Evolutionary conservation across 2,888 invertebrate species (phyloP), one percentile per base, ranked within the genome.

Genomic region (Chydorus sphaericus): DNA sequence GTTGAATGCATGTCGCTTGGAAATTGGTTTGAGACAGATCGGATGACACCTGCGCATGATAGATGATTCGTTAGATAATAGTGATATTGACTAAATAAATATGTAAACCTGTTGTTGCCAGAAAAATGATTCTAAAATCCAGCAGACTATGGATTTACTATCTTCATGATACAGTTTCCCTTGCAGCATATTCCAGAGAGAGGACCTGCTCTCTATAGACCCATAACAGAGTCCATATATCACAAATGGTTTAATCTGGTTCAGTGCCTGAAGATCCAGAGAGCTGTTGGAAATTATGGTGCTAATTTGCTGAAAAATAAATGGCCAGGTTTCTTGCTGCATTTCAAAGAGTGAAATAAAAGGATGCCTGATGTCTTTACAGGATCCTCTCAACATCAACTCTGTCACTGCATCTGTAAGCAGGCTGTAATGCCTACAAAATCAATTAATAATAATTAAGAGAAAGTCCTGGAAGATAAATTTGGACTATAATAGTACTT

Each of bases 261-360:
- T 44, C 14, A 44, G 18, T 23, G 44, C 44, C 28, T 44, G 44
- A 8, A 44, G 26, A 26, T 44, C 44, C 11, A 44, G 28, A 14
- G 28, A 26, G 3, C 44, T 28, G n/a, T 28, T 14, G 11, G 44
- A 44, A 44, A 44, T 44, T 8, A 44, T 44, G 26, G 14, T 44
- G 26, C 44, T 44, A 8, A n/a, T 44, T 44, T 44, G 44, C 18
- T 44, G 44, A 4, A 44, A 16, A 23, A 44, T 44, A n/a, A 16
- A 44, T 6, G 44, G 44, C 44, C 44, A 44, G 5, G 44, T 16
- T 5, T 44, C 44, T 3, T 23, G 44, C 28, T 44, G 44, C 44
- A 44, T 44, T 23, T 44, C 44, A 44, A 26, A 44, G 26, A 44
- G 18, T 23, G 44, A 44, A 44, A 44, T 44, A n/a, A 44, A 44